Evolutionary conservation across 2,888 invertebrate genomes (phyloP).

Genomic region (Gymnoscelis rufifasciata): DNA sequence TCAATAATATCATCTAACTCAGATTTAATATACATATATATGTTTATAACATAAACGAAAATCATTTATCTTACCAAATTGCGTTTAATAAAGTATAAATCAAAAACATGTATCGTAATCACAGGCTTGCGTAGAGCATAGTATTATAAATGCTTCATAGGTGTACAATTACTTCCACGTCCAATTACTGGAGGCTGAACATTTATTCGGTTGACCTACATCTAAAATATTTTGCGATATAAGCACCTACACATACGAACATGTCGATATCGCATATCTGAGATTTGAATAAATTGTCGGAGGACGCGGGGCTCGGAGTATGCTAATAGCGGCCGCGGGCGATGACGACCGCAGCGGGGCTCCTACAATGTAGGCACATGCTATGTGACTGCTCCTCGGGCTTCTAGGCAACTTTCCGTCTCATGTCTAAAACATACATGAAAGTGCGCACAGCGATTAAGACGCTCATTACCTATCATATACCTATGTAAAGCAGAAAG

Average conservation of each 20-base stretch:
- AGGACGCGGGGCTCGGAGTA: conserved; percentile 34
- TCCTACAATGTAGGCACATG: conserved; percentile 33
- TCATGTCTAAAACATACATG: conserved; percentile 24
- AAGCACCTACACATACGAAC: conserved; percentile 55
- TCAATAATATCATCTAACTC: not conserved
- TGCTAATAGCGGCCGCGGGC: conserved; percentile 53
- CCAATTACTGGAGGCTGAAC: conserved; percentile 53
- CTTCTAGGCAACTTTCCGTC: conserved; percentile 18
- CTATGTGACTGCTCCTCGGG: conserved; percentile 24
- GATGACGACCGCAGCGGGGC: conserved; percentile 32
- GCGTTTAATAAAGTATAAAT: conserved; percentile 64
- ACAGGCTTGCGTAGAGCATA: conserved; percentile 50
- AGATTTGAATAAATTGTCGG: conserved; percentile 49
- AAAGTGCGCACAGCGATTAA: conserved; percentile 19
- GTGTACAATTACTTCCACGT: conserved; percentile 61
- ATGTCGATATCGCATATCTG: conserved; percentile 54
- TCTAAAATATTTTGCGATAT: conserved; percentile 58
- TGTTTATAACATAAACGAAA: conserved; percentile 17
- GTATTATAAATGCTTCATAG: conserved; percentile 55
- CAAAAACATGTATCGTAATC: conserved; percentile 56
- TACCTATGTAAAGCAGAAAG: conserved; percentile 24
- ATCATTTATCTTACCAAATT: conserved; percentile 59
- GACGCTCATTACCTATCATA: conserved; percentile 23
- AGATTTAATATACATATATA: not conserved
- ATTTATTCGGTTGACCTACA: conserved; percentile 63